Conservation (phyloP, 2,113 vertebrate genomes). For the Copsychus sechellarum region DNA sequence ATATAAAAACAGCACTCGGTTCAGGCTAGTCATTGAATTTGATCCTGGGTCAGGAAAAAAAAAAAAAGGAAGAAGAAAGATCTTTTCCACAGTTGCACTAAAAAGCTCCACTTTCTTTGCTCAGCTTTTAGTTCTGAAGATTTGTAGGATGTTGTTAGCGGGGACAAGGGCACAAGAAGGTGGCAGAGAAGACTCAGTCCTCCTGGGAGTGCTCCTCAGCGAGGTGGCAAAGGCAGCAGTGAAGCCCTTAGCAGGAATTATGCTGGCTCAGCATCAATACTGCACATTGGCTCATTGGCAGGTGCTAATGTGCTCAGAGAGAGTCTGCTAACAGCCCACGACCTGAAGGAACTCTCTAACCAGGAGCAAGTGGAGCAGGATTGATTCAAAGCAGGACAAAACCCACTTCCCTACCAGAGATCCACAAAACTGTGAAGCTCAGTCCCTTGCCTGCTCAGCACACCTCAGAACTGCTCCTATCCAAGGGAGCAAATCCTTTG, state of each 20-base stretch:
- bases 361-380: slow-evolving; percentile 41
- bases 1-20: background rate
- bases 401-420: background rate
- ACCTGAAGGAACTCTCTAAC: slow-evolving; percentile 30
- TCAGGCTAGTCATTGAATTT: background rate
- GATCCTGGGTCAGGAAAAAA: background rate
- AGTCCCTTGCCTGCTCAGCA: background rate
- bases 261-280: slow-evolving; percentile 46
- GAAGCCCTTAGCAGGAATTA: background rate
- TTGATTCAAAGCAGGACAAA: slow-evolving; percentile 18
- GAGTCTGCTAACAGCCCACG: slow-evolving; percentile 27
- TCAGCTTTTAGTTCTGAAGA: background rate
- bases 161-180: slow-evolving; percentile 42
- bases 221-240: slow-evolving; percentile 47
- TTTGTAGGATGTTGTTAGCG: background rate
- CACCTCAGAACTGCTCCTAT: background rate
- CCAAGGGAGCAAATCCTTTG: background rate
- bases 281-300: slow-evolving; percentile 35
- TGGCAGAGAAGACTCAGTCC: background rate
- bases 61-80: background rate
- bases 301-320: slow-evolving; percentile 56
- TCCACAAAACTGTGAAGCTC: background rate
- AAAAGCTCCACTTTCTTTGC: background rate
- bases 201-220: background rate
- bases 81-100: background rate